phyloP scores from a whole-genome alignment of 2,113 vertebrate species.

The Oncorhynchus clarkii region DNA sequence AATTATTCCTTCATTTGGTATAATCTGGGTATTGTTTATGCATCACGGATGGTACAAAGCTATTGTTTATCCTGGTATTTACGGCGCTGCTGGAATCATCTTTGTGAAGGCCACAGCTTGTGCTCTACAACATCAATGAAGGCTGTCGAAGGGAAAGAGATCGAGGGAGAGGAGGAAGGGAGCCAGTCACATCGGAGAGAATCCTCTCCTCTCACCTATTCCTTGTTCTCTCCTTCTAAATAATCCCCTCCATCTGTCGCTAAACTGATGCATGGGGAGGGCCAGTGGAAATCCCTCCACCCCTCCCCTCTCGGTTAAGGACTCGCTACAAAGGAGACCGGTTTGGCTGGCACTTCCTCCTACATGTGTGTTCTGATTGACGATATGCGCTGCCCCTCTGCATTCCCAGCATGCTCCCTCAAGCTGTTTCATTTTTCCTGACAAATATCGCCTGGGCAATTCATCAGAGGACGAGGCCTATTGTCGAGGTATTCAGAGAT shows the following conservation, averaged over 20 bases:
- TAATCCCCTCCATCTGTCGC: constrained; percentile 45
- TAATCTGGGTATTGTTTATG: neutral
- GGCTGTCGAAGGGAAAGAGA: neutral
- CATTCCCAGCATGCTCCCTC: constrained; percentile 32
- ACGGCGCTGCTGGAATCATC: neutral
- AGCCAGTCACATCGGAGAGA: neutral
- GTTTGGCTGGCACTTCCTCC: neutral
- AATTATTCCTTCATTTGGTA: constrained; percentile 6
- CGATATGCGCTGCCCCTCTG: constrained; percentile 15
- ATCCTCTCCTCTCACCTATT: neutral
- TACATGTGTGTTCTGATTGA: constrained; percentile 22
- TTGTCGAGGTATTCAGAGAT: constrained; percentile 7
- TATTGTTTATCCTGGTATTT: neutral
- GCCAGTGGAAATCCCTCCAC: constrained; percentile 5
- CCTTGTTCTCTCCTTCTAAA: constrained; percentile 17
- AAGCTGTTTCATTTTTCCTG: constrained; percentile 50
- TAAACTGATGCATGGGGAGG: constrained; percentile 7
- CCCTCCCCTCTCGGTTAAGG: neutral
- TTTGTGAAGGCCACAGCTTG: neutral
- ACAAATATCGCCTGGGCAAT: constrained; percentile 42
- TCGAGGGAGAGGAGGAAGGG: neutral
- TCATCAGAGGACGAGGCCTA: constrained; percentile 31
- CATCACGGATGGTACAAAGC: neutral
- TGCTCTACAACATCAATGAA: neutral
- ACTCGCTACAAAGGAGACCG: constrained; percentile 7